Evolutionary conservation across 2,113 vertebrate species (phyloP), one percentile per base, ranked within the genome.

Genomic region (Lepus americanus): DNA sequence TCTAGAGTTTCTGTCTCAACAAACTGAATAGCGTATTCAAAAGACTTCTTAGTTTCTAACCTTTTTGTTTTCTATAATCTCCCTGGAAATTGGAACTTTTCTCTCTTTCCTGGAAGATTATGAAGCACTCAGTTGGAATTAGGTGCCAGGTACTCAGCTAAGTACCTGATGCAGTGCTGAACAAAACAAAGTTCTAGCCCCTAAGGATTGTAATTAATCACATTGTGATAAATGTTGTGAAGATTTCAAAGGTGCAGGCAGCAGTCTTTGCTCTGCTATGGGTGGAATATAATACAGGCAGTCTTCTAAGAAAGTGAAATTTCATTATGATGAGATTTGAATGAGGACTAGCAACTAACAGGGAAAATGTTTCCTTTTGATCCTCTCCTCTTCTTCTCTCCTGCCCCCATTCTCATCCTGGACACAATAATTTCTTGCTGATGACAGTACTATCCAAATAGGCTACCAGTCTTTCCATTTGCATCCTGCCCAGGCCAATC

Each of bases 1-100:
- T 72, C 53, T 73, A 78, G 80, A 96, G 77, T 80, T 81, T 92
- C 49, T 87, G n/a, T 69, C 69, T 73, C 80, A 82, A 23, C 31
- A 49, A 59, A 64, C 33, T 73, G 79, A 82, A 53, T 67, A 66
- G 16, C 27, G 67, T 14, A 73, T 66, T 44, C 31, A 81, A 44
- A 85, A 31, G 6, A 31, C 19, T 91, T 76, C 78, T 84, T 70
- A 53, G 5, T 74, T 39, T 80, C 16, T 25, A 17, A 8, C 33
- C 33, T 76, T 76, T 90, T 63, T 17, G 59, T 78, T 94, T 86
- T 33, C 33, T 23, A 12, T 77, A 70, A 25, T 61, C 67, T 55
- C 39, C 88, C 22, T 49, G 25, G 53, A 88, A 92, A 25, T 72
- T 20, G 49, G 22, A 27, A 55, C 29, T 51, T 83, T 83, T 51